Evolutionary conservation across 2,888 invertebrate species (phyloP).

Genomic region (Cordylochernes scorpioides): DNA sequence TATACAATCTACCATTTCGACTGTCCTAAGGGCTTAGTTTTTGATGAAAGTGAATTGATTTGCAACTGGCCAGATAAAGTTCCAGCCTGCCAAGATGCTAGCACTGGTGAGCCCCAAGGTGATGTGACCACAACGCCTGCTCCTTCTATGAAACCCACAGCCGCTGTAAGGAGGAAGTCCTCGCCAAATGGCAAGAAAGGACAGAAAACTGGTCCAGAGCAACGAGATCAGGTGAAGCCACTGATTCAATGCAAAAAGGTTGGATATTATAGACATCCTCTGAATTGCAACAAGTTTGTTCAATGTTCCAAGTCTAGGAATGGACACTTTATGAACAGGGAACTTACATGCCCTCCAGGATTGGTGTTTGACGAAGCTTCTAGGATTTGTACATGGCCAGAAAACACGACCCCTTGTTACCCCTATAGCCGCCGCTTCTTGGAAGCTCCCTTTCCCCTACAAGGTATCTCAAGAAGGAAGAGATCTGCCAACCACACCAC

Average conservation of each 20-base stretch:
- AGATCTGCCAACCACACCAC: no score
- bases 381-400: slow-evolving; percentile 42
- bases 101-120: neutral
- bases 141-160: neutral
- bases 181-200: neutral
- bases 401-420: slow-evolving; percentile 17
- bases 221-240: neutral
- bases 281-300: slow-evolving; percentile 32
- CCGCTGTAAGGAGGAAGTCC: neutral
- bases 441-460: no score
- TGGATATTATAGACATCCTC: slow-evolving; percentile 2
- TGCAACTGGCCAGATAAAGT: slow-evolving; percentile 14
- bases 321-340: slow-evolving; percentile 28
- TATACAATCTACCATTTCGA: slow-evolving; percentile 11
- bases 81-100: slow-evolving; percentile 11
- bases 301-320: slow-evolving; percentile 31
- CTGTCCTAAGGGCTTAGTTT: slow-evolving; percentile 14
- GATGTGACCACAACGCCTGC: neutral
- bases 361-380: slow-evolving; percentile 35
- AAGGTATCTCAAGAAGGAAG: no score
- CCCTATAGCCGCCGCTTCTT: neutral
- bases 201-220: neutral
- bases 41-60: slow-evolving; percentile 14
- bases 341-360: slow-evolving; percentile 46
- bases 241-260: neutral